Base-by-base conservation (phyloP, 2,888 invertebrate genomes). In the Colletes collaris region DNA sequence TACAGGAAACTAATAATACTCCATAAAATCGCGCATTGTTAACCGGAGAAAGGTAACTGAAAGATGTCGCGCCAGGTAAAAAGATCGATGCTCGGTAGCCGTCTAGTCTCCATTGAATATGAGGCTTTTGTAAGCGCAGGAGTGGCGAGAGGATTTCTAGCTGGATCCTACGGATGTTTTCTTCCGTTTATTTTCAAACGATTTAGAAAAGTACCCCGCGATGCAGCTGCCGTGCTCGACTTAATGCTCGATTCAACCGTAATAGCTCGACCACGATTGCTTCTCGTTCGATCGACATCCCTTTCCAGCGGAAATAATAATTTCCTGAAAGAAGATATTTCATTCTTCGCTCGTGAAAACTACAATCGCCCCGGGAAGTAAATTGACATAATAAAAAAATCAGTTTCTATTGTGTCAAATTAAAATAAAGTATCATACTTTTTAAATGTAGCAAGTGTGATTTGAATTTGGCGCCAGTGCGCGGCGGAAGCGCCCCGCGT, bases 151-250 rank as follows among this genome's bases (percentile, higher is more conserved):
- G 50, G 40, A 58, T 77, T 53, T 63, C 58, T 27, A 27, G 8
- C 16, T 3, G 19, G 53, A 58, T 10, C 35, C 7, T 16, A 7
- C 46, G 37, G 56, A 66, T 19, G 52, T 65, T 78, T 58, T 62
- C 65, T 19, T 44, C 11, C 44, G 11, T 68, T 64, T 64, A 75
- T 70, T 71, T 60, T 70, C 59, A 40, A 53, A 10, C 16, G 10
- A n/a, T 4, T 46, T 8, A 59, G 19, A 64, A 78, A 74, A 56
- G 16, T 37, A 13, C 19, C 16, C 16, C 16, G 16, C 16, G 16
- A 16, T 16, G 16, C 73, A 74, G 73, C 73, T 78, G 76, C 37
- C 49, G 16, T 16, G 49, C 49, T 19, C 63, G 27, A 72, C 44
- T 72, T 59, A 62, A 68, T 50, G 59, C 58, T 56, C 56, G 52